Evolutionary conservation across 2,113 vertebrate species (phyloP).

Genomic region (Hypanus sabinus): DNA sequence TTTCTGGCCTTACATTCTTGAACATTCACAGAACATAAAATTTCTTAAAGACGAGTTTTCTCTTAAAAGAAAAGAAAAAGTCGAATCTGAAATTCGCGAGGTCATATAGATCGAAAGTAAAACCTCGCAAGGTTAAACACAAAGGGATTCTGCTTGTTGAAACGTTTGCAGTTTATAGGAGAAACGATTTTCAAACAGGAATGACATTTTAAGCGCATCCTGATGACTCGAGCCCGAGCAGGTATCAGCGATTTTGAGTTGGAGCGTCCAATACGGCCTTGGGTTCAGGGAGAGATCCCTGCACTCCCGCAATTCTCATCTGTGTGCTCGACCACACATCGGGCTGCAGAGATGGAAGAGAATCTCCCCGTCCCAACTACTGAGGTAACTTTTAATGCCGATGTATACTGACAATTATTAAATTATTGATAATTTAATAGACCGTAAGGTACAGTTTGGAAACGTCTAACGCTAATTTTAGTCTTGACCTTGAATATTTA

Average conservation of each 20-base stretch:
- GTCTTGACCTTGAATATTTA: neutral
- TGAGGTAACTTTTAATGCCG: too few species aligned
- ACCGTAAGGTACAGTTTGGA: too few species aligned
- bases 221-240: neutral
- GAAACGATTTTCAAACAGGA: too few species aligned
- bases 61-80: neutral
- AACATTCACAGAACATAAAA: neutral
- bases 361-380: neutral
- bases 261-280: neutral
- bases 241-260: neutral
- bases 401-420: neutral
- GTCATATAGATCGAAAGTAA: neutral
- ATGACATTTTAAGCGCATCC: too few species aligned
- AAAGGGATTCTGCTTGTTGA: too few species aligned
- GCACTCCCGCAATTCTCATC: too few species aligned
- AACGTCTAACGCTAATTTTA: neutral
- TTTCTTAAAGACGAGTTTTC: neutral
- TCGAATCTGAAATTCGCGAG: neutral
- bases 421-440: too few species aligned
- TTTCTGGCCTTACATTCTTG: neutral
- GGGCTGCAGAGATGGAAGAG: neutral
- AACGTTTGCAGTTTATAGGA: neutral
- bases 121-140: too few species aligned
- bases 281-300: neutral
- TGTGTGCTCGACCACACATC: too few species aligned